A percentile compares a stretch with the other conserved stretches of the same genome.
Conservation (phyloP, 1,140 invertebrate species). For the Magallana angulata region DNA sequence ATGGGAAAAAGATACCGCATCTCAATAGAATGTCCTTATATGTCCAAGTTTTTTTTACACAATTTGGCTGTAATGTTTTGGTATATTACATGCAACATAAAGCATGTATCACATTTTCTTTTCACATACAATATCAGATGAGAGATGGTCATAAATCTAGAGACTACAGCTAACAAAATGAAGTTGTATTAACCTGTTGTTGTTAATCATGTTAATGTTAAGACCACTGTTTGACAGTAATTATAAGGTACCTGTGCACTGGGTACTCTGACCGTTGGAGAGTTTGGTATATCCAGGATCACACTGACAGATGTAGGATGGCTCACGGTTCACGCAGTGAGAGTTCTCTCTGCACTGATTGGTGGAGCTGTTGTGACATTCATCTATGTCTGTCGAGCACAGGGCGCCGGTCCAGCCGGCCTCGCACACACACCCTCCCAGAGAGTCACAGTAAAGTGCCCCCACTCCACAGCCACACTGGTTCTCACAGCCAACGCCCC, state of each 20-base stretch:
- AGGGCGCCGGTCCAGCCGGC: slow-evolving; percentile 61
- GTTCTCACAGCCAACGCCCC: slow-evolving; percentile 60
- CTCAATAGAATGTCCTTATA: no score
- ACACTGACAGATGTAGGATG: slow-evolving; percentile 43
- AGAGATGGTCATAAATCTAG: no score
- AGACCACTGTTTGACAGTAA: background rate
- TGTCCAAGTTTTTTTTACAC: no score
- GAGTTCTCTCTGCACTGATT: slow-evolving; percentile 2
- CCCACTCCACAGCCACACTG: slow-evolving; percentile 62
- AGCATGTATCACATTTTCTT: no score
- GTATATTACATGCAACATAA: no score
- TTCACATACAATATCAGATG: no score
- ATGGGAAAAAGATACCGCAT: no score
- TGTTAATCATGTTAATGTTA: no score
- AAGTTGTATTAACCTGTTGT: no score
- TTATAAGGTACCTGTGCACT: background rate
- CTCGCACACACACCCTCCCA: slow-evolving; percentile 65
- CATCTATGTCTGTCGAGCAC: slow-evolving; percentile 64
- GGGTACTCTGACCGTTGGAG: background rate
- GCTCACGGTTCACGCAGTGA: slow-evolving; percentile 32
- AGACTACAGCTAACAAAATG: no score
- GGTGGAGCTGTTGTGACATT: slow-evolving; percentile 51
- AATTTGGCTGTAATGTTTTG: no score
- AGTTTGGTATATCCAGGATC: slow-evolving; percentile 4
- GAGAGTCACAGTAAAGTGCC: slow-evolving; percentile 53